phyloP scores from a whole-genome alignment of 2,888 invertebrate genomes.

The Criorhina ranunculi region DNA sequence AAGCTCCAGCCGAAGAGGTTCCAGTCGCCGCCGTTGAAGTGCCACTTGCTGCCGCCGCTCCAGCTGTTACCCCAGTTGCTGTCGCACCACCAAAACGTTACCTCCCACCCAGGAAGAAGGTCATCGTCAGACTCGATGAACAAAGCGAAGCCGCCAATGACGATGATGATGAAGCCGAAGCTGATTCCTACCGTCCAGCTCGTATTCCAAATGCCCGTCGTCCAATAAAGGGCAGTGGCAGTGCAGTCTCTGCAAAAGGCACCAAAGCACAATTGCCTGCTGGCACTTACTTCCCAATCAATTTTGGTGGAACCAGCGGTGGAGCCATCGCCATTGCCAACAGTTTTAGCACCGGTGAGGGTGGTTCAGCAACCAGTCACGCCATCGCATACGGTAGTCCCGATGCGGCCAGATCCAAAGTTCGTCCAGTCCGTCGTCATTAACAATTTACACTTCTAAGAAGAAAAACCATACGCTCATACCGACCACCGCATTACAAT shows the following conservation, averaged over 20 bases:
- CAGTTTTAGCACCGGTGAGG: constrained; percentile 84
- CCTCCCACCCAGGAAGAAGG: constrained; percentile 82
- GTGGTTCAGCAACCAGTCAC: constrained; percentile 84
- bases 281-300: constrained; percentile 84
- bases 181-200: constrained; percentile 78
- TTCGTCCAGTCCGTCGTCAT: constrained; percentile 79
- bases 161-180: constrained; percentile 79
- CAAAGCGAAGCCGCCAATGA: constrained; percentile 80
- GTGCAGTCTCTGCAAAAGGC: constrained; percentile 74
- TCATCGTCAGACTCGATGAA: constrained; percentile 82
- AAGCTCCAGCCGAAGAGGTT: constrained; percentile 76
- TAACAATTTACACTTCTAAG: constrained; percentile 29
- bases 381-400: constrained; percentile 84
- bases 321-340: constrained; percentile 85
- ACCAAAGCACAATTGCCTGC: constrained; percentile 80
- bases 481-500: constrained; percentile 54
- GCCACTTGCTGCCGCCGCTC: constrained; percentile 78
- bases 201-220: constrained; percentile 82
- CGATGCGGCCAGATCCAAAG: constrained; percentile 80
- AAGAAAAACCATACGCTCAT: constrained; percentile 23
- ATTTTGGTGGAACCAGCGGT: constrained; percentile 83
- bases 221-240: constrained; percentile 78
- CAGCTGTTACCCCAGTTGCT: constrained; percentile 75
- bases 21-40: constrained; percentile 76
- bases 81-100: constrained; percentile 79